phyloP scores from a whole-genome alignment of 2,888 invertebrate genomes.

The Allygus modestus region DNA sequence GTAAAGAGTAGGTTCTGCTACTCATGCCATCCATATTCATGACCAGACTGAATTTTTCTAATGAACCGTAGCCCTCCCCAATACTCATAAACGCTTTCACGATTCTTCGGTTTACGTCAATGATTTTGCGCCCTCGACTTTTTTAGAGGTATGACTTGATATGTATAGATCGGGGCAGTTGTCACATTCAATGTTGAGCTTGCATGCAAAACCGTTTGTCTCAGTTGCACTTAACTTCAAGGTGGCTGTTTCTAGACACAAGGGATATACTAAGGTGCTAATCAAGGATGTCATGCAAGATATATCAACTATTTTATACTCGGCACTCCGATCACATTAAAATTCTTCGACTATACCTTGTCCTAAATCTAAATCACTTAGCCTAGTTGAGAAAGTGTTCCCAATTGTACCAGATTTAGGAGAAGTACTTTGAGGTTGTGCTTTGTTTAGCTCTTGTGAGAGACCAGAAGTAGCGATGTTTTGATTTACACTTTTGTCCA shows the following conservation, averaged over 20 bases:
- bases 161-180: background rate
- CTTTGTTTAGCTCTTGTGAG: background rate
- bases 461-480: no score
- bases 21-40: constrained; percentile 46
- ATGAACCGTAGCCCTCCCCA: constrained; percentile 1
- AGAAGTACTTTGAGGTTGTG: no score
- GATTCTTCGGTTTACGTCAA: constrained; percentile 37
- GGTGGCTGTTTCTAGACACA: background rate
- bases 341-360: no score
- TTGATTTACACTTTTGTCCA: background rate
- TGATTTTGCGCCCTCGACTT: background rate
- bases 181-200: background rate
- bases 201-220: background rate
- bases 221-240: background rate
- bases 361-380: background rate
- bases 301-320: background rate
- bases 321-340: background rate
- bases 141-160: background rate
- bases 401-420: background rate
- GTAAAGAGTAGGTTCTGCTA: background rate
- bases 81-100: background rate
- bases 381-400: background rate
- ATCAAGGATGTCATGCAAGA: background rate
- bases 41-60: constrained; percentile 28
- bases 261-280: background rate